phyloP scores from a whole-genome alignment of 2,888 invertebrate genomes.

The Apotomis betuletana region DNA sequence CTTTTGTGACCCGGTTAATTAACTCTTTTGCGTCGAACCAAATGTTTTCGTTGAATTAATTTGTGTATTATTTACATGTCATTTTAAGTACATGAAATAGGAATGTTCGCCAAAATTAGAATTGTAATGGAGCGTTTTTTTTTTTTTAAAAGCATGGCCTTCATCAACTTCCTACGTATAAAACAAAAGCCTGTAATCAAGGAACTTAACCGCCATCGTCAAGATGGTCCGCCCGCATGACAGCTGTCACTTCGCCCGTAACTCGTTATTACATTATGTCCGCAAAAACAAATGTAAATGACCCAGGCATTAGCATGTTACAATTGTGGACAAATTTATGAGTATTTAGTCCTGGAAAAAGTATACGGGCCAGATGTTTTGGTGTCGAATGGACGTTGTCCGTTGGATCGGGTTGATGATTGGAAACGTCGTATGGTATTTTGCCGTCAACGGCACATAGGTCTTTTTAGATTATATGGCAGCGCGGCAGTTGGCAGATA shows the following conservation, averaged over 20 bases:
- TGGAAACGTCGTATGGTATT: neutral
- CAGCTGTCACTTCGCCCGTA: conserved; percentile 59
- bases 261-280: conserved; percentile 43
- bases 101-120: too few relatives aligned
- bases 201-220: conserved; percentile 30
- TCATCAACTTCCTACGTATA: neutral
- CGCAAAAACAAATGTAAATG: conserved; percentile 51
- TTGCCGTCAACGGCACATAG: neutral
- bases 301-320: conserved; percentile 53
- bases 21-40: neutral
- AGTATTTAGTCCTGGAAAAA: conserved; percentile 19
- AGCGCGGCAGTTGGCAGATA: conserved; percentile 37
- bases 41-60: neutral
- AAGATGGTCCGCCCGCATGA: conserved; percentile 55
- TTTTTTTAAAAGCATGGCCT: neutral
- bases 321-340: conserved; percentile 58
- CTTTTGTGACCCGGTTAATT: conserved; percentile 13
- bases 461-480: neutral
- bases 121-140: too few relatives aligned
- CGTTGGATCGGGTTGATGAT: conserved; percentile 23
- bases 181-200: conserved; percentile 23
- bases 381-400: conserved; percentile 28
- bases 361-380: conserved; percentile 53
- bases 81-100: too few relatives aligned
- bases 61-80: too few relatives aligned